Base-by-base conservation (phyloP, 1,140 invertebrate genomes). In the Orussus abietinus region DNA sequence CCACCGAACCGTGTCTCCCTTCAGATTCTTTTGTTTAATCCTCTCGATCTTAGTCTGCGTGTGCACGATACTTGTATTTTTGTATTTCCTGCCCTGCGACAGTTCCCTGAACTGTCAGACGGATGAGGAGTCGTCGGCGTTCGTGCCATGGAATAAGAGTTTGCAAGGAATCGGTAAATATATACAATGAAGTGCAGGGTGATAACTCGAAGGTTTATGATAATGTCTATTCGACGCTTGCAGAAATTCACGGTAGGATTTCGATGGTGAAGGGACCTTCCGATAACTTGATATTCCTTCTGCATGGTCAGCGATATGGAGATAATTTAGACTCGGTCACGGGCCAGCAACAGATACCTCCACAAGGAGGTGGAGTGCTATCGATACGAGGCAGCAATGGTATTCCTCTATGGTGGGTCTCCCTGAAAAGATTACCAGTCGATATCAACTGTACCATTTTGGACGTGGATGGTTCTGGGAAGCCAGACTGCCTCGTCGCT, bases 1-100 rank as follows among this genome's bases (percentile, higher is more conserved):
- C 39, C 72, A 73, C 39, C 73, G 61, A 4, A 70, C 80, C 62
- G 83, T 86, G 80, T 80, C 82, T 0, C 69, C 75, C n/a, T 55
- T 79, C 28, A 72, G 85, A 11, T 77, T 79, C 32, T 74, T 79
- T 28, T 81, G 79, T 20, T 84, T 88, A 47, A 64, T 84, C 9
- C 65, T 75, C 7, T 87, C 85, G 5, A 79, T 88, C 42, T 51
- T 86, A 15, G 58, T 85, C 10, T 88, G 85, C 51, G 61, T 86
- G 15, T 67, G 84, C 30, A 84, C 82, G 7, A 78, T 87, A 12
- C 51, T 86, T 7, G 75, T 83, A 48, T 88, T 88, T 61, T 63
- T 89, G 2, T 88, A 86, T 81, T 74, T 82, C 9, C 64, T 88
- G 45, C 86, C 86, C 1, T 88, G 86, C 55, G 78, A 84, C 48